A percentile compares a stretch with the other conserved stretches of the same genome.
These are phyloP conservation scores for Zaprionus lineosus DNA, from an alignment of 2,888 invertebrate genomes.

Conservation along the genomic window DNA sequence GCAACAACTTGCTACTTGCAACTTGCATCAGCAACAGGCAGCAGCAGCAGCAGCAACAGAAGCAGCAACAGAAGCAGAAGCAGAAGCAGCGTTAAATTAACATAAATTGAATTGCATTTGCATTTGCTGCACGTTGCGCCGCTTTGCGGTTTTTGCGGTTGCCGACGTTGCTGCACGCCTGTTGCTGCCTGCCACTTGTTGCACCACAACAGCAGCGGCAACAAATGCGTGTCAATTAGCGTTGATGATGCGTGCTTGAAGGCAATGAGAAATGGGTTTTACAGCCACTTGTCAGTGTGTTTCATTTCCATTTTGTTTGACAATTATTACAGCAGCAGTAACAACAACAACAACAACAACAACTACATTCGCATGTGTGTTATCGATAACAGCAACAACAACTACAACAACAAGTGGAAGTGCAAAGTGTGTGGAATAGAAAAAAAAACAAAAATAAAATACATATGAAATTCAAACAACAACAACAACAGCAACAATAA, in stretches of 20 bases:
- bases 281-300: conserved; percentile 54
- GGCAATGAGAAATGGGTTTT: conserved; percentile 68
- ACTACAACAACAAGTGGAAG: conserved; percentile 53
- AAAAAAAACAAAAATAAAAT: conserved; percentile 30
- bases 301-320: conserved; percentile 64
- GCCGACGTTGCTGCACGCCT: conserved; percentile 46
- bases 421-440: conserved; percentile 54
- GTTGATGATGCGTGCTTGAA: conserved; percentile 71
- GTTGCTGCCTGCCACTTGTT: conserved; percentile 28
- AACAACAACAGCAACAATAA: conserved; percentile 25
- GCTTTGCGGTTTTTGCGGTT: conserved; percentile 61
- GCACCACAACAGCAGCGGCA: conserved; percentile 22
- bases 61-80: conserved; percentile 35
- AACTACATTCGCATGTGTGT: too few relatives aligned
- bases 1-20: conserved; percentile 33
- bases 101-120: conserved; percentile 82
- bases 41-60: conserved; percentile 31
- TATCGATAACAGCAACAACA: conserved; percentile 14
- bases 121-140: conserved; percentile 75
- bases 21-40: conserved; percentile 9
- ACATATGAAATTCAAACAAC: conserved; percentile 26
- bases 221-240: conserved; percentile 78
- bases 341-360: conserved; percentile 17
- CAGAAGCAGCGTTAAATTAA: conserved; percentile 76
- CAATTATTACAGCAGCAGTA: conserved; percentile 45